These are phyloP conservation scores for Glyptemys insculpta DNA, from an alignment of 2,797 vertebrate species.

Conservation along the genomic window DNA sequence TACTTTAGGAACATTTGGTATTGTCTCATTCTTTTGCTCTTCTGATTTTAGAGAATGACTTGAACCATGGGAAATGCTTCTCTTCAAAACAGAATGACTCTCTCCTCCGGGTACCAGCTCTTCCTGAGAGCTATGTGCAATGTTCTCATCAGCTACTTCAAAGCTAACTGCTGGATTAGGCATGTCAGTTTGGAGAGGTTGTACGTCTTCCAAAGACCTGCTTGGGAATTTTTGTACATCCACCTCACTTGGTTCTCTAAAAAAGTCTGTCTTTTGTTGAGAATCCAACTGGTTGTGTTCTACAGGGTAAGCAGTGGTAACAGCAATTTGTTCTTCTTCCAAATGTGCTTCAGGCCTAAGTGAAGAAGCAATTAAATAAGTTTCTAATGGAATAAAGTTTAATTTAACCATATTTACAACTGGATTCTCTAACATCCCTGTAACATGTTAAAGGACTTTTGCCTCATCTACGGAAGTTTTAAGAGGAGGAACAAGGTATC, in stretches of 20 bases:
- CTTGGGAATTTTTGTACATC: constrained; percentile 85
- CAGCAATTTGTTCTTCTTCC: constrained; percentile 88
- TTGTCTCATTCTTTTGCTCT: constrained; percentile 88
- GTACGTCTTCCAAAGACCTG: constrained; percentile 87
- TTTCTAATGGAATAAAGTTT: accelerated
- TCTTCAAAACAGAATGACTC: constrained; percentile 88
- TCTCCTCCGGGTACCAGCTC: constrained; percentile 82
- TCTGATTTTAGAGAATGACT: constrained; percentile 91
- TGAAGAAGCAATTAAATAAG: background rate
- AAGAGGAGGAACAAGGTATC: background rate
- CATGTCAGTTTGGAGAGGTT: constrained; percentile 82
- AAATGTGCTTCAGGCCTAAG: constrained; percentile 87
- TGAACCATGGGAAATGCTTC: constrained; percentile 93
- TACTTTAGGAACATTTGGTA: constrained; percentile 83
- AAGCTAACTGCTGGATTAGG: constrained; percentile 80
- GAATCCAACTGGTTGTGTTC: constrained; percentile 88
- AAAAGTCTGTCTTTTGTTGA: constrained; percentile 89
- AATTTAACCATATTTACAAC: background rate
- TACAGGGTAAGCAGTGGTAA: constrained; percentile 80
- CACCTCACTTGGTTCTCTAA: constrained; percentile 87
- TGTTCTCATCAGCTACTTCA: constrained; percentile 84
- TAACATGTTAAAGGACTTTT: background rate
- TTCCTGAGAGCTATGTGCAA: constrained; percentile 84
- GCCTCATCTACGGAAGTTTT: background rate
- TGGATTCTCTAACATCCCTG: background rate